These are phyloP conservation scores for Gymnorhina tibicen DNA, from an alignment of 2,113 vertebrate species.

Conservation along the genomic window DNA sequence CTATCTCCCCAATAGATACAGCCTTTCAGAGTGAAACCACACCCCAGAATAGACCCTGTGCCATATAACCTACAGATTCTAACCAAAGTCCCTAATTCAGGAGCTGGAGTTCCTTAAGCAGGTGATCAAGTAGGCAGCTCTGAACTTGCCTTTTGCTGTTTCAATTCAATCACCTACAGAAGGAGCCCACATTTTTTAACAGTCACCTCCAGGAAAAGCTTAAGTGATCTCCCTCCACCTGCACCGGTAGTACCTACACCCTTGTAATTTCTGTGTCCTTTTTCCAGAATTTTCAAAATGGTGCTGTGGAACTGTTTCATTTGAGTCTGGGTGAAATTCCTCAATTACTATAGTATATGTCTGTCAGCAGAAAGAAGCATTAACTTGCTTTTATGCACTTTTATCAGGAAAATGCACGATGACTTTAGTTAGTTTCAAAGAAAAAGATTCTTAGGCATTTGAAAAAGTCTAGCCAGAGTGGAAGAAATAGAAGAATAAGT, in stretches of 20 bases:
- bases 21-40: not conserved
- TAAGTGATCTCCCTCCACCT: not conserved
- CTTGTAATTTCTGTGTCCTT: not conserved
- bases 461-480: not conserved
- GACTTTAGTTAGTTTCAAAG: not conserved
- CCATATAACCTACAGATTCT: not conserved
- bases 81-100: not conserved
- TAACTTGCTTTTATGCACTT: not conserved
- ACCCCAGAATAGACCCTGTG: not conserved
- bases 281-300: not conserved
- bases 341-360: not conserved
- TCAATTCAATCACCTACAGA: not conserved
- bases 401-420: not conserved
- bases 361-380: not conserved
- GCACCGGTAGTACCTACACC: not conserved
- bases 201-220: not conserved
- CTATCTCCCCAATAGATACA: not conserved
- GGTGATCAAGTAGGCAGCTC: not conserved
- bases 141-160: not conserved
- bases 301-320: not conserved
- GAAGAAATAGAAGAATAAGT: not conserved
- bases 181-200: not conserved
- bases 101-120: not conserved
- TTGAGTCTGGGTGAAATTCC: not conserved
- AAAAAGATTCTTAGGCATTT: not conserved